A percentile compares a stretch with the other conserved stretches of the same genome.
These are phyloP conservation scores for Harlomillsia oculata DNA, from an alignment of 1,140 invertebrate genomes.

Conservation along the genomic window DNA sequence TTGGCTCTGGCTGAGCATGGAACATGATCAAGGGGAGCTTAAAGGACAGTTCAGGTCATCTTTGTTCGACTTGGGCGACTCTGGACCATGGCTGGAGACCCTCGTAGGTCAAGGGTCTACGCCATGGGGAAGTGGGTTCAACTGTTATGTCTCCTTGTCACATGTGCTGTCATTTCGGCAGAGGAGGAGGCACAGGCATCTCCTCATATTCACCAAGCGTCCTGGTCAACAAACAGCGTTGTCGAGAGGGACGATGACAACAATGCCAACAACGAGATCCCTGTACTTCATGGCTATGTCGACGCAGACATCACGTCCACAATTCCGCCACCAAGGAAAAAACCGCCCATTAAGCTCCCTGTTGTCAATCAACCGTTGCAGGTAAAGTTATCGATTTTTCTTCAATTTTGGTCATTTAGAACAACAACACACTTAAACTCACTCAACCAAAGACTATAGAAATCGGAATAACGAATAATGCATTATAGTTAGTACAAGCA, in stretches of 20 bases:
- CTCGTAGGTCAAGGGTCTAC: too few relatives aligned
- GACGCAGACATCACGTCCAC: conserved; percentile 5
- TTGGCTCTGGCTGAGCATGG: too few relatives aligned
- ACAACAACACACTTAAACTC: too few relatives aligned
- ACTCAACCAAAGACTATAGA: too few relatives aligned
- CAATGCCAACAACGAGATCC: conserved; percentile 24
- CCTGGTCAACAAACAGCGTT: neutral
- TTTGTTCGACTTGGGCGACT: too few relatives aligned
- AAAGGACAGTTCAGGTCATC: too few relatives aligned
- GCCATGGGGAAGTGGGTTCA: too few relatives aligned
- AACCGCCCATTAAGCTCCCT: conserved; percentile 12
- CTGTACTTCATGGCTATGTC: conserved; percentile 9
- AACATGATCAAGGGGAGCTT: too few relatives aligned
- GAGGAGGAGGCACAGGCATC: conserved; percentile 9
- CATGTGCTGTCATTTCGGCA: neutral
- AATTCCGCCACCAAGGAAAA: neutral
- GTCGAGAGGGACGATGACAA: conserved; percentile 18
- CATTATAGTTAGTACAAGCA: too few relatives aligned
- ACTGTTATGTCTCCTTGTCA: neutral
- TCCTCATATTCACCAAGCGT: conserved; percentile 8
- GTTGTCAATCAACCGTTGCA: conserved; percentile 25
- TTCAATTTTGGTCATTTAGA: too few relatives aligned
- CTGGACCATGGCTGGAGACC: too few relatives aligned
- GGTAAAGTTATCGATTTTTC: conserved; percentile 1
- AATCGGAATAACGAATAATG: too few relatives aligned